Evolutionary conservation across 37 sponge, comb jelly and placozoan species (phyloP).

Genomic region (Corticium candelabrum): DNA sequence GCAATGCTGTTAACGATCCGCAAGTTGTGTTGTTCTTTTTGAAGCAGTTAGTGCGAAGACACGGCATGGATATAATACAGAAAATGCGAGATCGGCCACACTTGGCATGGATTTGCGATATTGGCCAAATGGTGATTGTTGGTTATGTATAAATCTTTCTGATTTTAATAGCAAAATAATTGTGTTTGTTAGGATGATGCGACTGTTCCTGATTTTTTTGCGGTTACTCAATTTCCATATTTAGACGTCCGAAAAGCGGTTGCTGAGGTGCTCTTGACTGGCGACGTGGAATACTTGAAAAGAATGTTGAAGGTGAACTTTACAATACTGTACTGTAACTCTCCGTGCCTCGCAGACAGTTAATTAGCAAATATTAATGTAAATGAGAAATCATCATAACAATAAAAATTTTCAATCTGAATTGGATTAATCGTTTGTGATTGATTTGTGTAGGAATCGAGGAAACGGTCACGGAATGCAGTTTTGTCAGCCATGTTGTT

Average conservation of each 20-base stretch:
- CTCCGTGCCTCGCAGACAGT: too few relatives aligned
- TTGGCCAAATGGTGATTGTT: neutral
- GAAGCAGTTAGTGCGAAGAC: neutral
- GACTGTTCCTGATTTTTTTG: slow-evolving; percentile 38
- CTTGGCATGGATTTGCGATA: neutral
- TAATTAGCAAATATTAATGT: too few relatives aligned
- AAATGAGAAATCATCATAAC: too few relatives aligned
- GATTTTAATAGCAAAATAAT: neutral
- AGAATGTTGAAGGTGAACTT: slow-evolving; percentile 21
- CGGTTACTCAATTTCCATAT: slow-evolving; percentile 33
- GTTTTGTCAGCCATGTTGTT: too few relatives aligned
- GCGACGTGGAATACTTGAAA: slow-evolving; percentile 5
- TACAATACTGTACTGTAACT: neutral
- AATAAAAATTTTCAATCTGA: too few relatives aligned
- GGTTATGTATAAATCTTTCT: neutral
- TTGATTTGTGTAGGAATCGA: too few relatives aligned
- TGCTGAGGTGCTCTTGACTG: slow-evolving; percentile 23
- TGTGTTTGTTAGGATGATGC: slow-evolving; percentile 12
- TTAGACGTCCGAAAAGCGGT: slow-evolving; percentile 20
- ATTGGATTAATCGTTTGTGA: too few relatives aligned
- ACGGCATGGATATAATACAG: neutral
- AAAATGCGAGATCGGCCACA: neutral
- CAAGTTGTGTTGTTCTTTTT: neutral
- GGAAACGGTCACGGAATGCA: too few relatives aligned
- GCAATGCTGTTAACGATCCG: too few relatives aligned